Conservation (phyloP, 2,888 invertebrate species). For the Nasonia oneida region DNA sequence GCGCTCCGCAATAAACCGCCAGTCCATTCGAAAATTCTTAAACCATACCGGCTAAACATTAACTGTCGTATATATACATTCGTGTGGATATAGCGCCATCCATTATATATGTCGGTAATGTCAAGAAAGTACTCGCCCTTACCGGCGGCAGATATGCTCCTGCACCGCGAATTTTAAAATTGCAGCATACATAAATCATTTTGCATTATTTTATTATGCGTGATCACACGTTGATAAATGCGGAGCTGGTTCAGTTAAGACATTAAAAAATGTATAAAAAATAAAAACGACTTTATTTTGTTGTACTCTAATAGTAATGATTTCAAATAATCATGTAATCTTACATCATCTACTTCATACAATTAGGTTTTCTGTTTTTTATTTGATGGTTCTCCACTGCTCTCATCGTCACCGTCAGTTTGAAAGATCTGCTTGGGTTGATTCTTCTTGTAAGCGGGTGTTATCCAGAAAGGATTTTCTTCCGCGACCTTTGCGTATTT, state of each 20-base stretch:
- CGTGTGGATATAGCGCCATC: no score
- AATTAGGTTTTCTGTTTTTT: constrained; percentile 80
- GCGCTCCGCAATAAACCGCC: background rate
- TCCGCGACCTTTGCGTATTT: constrained; percentile 97
- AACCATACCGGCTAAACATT: no score
- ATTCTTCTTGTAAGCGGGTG: constrained; percentile 93
- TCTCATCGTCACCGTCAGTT: constrained; percentile 77
- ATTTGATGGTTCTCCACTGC: constrained; percentile 80
- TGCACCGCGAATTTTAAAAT: no score
- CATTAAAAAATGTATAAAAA: constrained; percentile 11
- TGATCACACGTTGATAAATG: no score
- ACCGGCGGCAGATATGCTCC: no score
- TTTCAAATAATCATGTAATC: background rate
- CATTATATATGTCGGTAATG: no score
- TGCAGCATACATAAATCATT: no score
- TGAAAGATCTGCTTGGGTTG: constrained; percentile 93
- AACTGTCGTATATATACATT: no score
- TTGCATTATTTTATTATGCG: no score
- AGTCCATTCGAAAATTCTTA: background rate
- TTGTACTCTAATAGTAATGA: background rate
- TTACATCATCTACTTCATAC: constrained; percentile 47
- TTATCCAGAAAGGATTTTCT: constrained; percentile 98
- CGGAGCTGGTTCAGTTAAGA: background rate
- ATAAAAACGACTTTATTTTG: constrained; percentile 27
- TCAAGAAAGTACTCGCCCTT: no score